Percentiles rank a stretch among this genome's conserved stretches.
Evolutionary conservation across 2,888 invertebrate genomes (phyloP).

Genomic region (Eupithecia insigniata): DNA sequence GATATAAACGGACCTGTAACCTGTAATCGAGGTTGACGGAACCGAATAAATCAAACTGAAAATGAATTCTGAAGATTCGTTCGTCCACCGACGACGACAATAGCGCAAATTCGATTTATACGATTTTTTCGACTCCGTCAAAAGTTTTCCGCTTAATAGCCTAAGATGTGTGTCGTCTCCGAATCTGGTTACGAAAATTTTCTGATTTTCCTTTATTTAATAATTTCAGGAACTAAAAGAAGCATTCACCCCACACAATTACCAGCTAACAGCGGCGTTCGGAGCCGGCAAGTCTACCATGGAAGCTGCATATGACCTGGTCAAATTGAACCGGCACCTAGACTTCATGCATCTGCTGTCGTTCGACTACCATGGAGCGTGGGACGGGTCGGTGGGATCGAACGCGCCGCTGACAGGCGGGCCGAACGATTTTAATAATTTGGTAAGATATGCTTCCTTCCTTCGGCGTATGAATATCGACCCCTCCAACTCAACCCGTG

Average conservation of each 20-base stretch:
- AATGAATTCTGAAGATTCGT: too few species aligned
- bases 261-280: conserved; percentile 91
- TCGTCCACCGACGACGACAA: background rate
- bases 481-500: too few species aligned
- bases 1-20: too few species aligned
- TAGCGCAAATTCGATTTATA: background rate
- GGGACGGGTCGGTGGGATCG: conserved; percentile 90
- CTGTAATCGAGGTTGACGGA: too few species aligned
- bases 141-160: background rate
- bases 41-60: too few species aligned
- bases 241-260: conserved; percentile 87
- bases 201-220: background rate
- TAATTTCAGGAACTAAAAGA: conserved; percentile 87
- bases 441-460: conserved; percentile 81
- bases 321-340: conserved; percentile 86
- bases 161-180: too few species aligned
- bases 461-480: too few species aligned
- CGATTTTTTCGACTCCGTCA: background rate
- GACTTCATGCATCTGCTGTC: conserved; percentile 93
- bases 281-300: conserved; percentile 91
- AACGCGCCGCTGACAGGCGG: conserved; percentile 89
- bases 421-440: conserved; percentile 84
- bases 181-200: background rate
- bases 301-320: conserved; percentile 90
- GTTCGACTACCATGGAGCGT: conserved; percentile 94